Evolutionary conservation across 2,888 invertebrate species (phyloP).

Genomic region (Antitype chi): DNA sequence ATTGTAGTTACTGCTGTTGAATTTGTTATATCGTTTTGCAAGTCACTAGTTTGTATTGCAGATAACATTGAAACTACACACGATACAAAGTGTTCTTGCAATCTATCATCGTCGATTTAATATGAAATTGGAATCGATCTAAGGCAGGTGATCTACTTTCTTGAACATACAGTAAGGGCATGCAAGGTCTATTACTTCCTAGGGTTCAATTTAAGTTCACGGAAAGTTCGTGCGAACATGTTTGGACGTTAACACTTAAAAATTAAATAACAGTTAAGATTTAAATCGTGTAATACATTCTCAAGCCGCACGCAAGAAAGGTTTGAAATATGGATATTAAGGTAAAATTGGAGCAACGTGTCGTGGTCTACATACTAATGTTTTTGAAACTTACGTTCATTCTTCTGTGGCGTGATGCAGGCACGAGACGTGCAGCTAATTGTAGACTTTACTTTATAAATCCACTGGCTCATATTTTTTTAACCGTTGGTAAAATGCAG

Average conservation of each 20-base stretch:
- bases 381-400: constrained; percentile 30
- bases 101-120: constrained; percentile 3
- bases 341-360: constrained; percentile 60
- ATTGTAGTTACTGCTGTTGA: not conserved
- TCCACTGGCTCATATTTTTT: not conserved
- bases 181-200: constrained; percentile 30
- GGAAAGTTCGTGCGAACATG: constrained; percentile 31
- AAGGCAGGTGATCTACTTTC: constrained; percentile 34
- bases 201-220: constrained; percentile 39
- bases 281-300: constrained; percentile 44
- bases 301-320: constrained; percentile 51
- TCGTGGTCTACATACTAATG: constrained; percentile 54
- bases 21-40: constrained; percentile 33
- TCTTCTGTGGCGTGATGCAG: constrained; percentile 34
- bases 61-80: constrained; percentile 21
- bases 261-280: constrained; percentile 54
- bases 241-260: constrained; percentile 48
- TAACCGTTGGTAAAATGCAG: not conserved
- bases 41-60: constrained; percentile 14
- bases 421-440: constrained; percentile 36
- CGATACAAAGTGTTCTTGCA: constrained; percentile 18
- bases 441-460: constrained; percentile 16
- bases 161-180: constrained; percentile 14
- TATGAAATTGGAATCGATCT: constrained; percentile 18
- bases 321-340: constrained; percentile 55